Evolutionary conservation across 2,888 invertebrate genomes (phyloP), one percentile per base, ranked within the genome.

Genomic region (Steromphala cineraria): DNA sequence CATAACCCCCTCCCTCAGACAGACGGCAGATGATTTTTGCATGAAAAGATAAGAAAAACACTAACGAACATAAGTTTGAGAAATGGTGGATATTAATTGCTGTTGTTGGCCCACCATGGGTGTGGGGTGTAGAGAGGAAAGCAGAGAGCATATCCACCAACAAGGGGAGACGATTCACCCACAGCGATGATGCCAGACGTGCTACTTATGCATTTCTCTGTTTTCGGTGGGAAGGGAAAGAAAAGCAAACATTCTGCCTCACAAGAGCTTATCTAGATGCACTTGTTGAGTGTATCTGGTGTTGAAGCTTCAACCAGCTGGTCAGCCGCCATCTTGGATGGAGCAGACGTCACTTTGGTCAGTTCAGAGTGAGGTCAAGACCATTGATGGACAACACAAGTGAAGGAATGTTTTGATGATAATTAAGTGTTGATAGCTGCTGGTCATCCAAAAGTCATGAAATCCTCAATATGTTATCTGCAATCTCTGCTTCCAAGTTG

Each of bases 211-310:
- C 71, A 36, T 31, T 36, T 71, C 31, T 19, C 36, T 71, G 71
- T 71, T 71, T 71, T 71, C 71, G 28, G 40, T 40, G 40, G 36
- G 71, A 46, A 71, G 71, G 71, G 36, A 71, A 71, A 71, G 71
- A 71, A 71, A 71, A 71, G 71, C 71, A 71, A 71, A 71, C 71
- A 71, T 31, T 19, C 71, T 36, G 71, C 71, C 71, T 71, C 71
- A 71, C 71, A 71, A 28, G 36, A 71, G 71, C 71, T 71, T 71
- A 71, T 71, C 71, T 36, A 36, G 71, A 71, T 71, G 71, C 71
- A 71, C 71, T 71, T 71, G 71, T 71, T 71, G 71, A 31, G 71
- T 10, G 19, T 71, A 71, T 71, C 71, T 71, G 24, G 31, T 71
- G 71, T 36, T 71, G 71, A 71, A n/a, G 40, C 40, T 36, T 13